These are phyloP conservation scores for Perizoma affinitatum DNA, from an alignment of 2,888 invertebrate species.

Conservation along the genomic window DNA sequence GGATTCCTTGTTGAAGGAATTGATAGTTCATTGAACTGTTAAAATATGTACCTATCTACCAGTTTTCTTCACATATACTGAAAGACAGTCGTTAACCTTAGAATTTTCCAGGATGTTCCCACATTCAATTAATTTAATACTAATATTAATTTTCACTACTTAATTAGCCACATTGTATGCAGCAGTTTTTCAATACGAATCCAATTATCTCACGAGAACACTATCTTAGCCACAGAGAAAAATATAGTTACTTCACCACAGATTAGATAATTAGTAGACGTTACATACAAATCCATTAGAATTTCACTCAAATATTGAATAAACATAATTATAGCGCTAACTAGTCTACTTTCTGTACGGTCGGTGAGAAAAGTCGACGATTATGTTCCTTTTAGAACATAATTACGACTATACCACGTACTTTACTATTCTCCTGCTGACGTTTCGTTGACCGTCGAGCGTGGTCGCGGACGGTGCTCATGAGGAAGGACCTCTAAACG, in stretches of 20 bases:
- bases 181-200: slow-evolving; percentile 60
- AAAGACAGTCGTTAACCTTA: too few species aligned
- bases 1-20: too few species aligned
- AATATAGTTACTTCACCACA: slow-evolving; percentile 9
- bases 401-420: too few species aligned
- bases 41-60: not conserved
- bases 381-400: too few species aligned
- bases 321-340: slow-evolving; percentile 65
- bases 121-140: not conserved
- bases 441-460: too few species aligned
- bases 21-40: not conserved
- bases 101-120: not conserved
- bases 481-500: too few species aligned
- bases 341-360: slow-evolving; percentile 40
- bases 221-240: slow-evolving; percentile 44
- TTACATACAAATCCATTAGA: slow-evolving; percentile 52
- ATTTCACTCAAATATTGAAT: slow-evolving; percentile 73
- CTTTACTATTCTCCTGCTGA: too few species aligned
- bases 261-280: slow-evolving; percentile 30
- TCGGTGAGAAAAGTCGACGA: slow-evolving; percentile 10
- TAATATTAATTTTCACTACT: slow-evolving; percentile 8
- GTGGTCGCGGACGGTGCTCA: too few species aligned
- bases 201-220: slow-evolving; percentile 69
- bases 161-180: slow-evolving; percentile 7
- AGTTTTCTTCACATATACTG: too few species aligned